A percentile compares a stretch with the other conserved stretches of the same genome.
Evolutionary conservation across 2,113 vertebrate genomes (phyloP).

Genomic region (Okapia johnstoni): DNA sequence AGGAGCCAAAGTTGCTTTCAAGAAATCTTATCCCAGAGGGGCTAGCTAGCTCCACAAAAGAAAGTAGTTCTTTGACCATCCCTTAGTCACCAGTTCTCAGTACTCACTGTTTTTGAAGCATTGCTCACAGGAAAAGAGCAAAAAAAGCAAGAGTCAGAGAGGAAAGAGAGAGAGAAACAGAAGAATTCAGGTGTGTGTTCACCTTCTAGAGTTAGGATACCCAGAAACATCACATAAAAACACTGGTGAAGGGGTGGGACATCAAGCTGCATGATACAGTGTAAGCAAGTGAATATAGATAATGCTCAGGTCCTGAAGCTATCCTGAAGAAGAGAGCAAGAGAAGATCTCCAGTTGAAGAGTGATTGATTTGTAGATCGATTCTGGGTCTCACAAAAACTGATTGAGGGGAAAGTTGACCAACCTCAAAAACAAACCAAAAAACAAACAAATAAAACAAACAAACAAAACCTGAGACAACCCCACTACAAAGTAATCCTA

Average conservation of each 20-base stretch:
- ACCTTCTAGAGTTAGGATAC: not conserved
- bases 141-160: not conserved
- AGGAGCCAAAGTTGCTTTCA: not conserved
- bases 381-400: not conserved
- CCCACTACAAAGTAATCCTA: not conserved
- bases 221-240: not conserved
- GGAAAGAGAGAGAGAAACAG: not conserved
- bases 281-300: not conserved
- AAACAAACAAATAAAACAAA: not conserved
- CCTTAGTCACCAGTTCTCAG: not conserved
- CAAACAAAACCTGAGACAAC: not conserved
- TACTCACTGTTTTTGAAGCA: not conserved
- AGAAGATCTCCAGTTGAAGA: not conserved
- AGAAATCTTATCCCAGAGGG: not conserved
- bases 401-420: not conserved
- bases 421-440: not conserved
- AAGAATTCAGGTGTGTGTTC: not conserved
- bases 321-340: not conserved
- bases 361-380: not conserved
- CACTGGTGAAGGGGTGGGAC: fast-evolving
- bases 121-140: not conserved
- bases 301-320: not conserved
- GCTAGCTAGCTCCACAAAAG: not conserved
- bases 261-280: not conserved
- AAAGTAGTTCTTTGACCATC: not conserved